phyloP scores from a whole-genome alignment of 2,797 vertebrate genomes.

The Sebastes taczanowskii region DNA sequence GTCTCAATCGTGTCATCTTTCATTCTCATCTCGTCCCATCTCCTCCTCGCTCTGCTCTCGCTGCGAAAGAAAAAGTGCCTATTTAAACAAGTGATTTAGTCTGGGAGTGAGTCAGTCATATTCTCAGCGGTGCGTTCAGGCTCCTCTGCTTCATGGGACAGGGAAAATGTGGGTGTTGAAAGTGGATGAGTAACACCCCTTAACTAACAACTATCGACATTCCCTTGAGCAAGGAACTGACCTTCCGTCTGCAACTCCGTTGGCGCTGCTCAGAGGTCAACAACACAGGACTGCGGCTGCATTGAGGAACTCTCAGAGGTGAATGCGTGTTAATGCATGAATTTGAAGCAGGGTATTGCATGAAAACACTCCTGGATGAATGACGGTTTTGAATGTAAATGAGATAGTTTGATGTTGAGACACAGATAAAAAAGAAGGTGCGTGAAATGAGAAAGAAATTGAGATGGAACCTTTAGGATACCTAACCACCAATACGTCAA shows the following conservation, averaged over 20 bases:
- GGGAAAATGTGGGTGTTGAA: slow-evolving; percentile 40
- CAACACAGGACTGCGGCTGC: background rate
- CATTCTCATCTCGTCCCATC: slow-evolving; percentile 31
- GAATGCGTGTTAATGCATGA: background rate
- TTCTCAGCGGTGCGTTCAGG: slow-evolving; percentile 18
- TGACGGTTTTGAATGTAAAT: background rate
- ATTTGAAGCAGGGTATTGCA: background rate
- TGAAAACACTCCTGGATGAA: background rate
- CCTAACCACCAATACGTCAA: background rate
- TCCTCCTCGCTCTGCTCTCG: background rate
- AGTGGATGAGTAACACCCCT: slow-evolving; percentile 37
- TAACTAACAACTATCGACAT: background rate
- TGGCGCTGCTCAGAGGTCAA: slow-evolving; percentile 8
- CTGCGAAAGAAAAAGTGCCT: background rate
- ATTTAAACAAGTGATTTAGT: slow-evolving; percentile 21
- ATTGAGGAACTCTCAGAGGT: slow-evolving; percentile 17
- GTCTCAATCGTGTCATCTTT: slow-evolving; percentile 22
- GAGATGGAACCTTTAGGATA: background rate
- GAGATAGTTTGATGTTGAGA: background rate
- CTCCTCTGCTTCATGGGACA: slow-evolving; percentile 10
- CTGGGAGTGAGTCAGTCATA: slow-evolving; percentile 33
- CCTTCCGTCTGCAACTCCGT: background rate
- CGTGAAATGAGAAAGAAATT: background rate
- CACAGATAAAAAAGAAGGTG: background rate
- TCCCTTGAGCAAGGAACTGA: slow-evolving; percentile 21